These are phyloP conservation scores for Globodera rostochiensis DNA, from an alignment of 1,140 invertebrate genomes.

Conservation along the genomic window DNA sequence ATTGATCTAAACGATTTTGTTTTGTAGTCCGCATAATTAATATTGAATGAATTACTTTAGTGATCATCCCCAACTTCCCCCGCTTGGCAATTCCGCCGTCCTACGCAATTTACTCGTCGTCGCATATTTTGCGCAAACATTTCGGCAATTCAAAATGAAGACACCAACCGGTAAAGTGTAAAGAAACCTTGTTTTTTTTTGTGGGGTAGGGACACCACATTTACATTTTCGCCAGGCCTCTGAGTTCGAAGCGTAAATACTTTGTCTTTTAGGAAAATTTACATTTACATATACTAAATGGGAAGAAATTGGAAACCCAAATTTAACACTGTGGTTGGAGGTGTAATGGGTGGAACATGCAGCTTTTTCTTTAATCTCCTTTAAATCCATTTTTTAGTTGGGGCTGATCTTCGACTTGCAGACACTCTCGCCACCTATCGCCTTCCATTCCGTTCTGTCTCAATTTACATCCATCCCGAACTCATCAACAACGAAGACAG, in stretches of 20 bases:
- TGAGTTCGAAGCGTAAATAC: too few species aligned
- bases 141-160: slow-evolving; percentile 11
- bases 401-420: slow-evolving; percentile 14
- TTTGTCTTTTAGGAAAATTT: too few species aligned
- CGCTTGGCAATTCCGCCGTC: slow-evolving; percentile 15
- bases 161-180: not conserved
- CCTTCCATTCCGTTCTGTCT: slow-evolving; percentile 30
- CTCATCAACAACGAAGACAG: slow-evolving; percentile 34
- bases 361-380: too few species aligned
- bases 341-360: too few species aligned
- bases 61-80: not conserved
- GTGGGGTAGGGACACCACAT: too few species aligned
- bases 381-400: not conserved
- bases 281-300: too few species aligned
- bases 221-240: too few species aligned
- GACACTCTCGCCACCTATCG: slow-evolving; percentile 30
- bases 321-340: too few species aligned
- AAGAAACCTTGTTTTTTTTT: too few species aligned
- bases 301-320: too few species aligned
- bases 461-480: slow-evolving; percentile 41
- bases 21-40: not conserved
- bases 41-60: not conserved
- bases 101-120: slow-evolving; percentile 40
- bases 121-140: slow-evolving; percentile 38
- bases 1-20: too few species aligned